phyloP scores from a whole-genome alignment of 92 coral and sea anemone species.

The Ricordea florida region DNA sequence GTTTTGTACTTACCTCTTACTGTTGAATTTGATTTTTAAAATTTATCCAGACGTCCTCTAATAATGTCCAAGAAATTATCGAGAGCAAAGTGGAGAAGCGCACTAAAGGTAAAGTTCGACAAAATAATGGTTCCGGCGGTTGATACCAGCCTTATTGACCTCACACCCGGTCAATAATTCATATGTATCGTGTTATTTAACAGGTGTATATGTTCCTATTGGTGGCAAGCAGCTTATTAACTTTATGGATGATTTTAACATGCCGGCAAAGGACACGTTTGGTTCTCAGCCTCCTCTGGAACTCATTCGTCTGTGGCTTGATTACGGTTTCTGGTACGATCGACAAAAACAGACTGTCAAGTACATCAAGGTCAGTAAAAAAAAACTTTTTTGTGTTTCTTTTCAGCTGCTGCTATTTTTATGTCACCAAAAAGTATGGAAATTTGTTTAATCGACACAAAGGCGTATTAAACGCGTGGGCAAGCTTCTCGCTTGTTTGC shows the following conservation, averaged over 20 bases:
- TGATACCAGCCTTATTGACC: neutral
- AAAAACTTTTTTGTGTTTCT: no score
- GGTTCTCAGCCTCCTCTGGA: constrained; percentile 99
- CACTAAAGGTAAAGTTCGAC: constrained; percentile 73
- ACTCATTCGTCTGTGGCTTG: constrained; percentile 93
- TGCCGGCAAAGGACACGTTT: constrained; percentile 99
- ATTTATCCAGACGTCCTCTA: constrained; percentile 88
- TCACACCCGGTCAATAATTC: neutral
- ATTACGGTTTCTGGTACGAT: constrained; percentile 99
- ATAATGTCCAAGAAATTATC: constrained; percentile 96
- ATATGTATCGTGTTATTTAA: neutral
- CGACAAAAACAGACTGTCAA: constrained; percentile 93
- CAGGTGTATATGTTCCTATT: constrained; percentile 95
- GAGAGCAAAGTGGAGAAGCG: constrained; percentile 98
- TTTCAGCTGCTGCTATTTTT: no score
- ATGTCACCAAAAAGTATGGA: no score
- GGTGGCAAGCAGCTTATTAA: constrained; percentile 97
- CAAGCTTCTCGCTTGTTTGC: no score
- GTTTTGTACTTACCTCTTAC: no score
- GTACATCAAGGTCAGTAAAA: constrained; percentile 78
- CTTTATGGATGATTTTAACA: constrained; percentile 98
- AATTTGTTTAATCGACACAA: no score
- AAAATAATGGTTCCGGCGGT: neutral
- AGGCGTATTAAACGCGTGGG: no score
- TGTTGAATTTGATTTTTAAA: no score